phyloP scores from a whole-genome alignment of 2,797 vertebrate genomes.

The Poeciliopsis infans region DNA sequence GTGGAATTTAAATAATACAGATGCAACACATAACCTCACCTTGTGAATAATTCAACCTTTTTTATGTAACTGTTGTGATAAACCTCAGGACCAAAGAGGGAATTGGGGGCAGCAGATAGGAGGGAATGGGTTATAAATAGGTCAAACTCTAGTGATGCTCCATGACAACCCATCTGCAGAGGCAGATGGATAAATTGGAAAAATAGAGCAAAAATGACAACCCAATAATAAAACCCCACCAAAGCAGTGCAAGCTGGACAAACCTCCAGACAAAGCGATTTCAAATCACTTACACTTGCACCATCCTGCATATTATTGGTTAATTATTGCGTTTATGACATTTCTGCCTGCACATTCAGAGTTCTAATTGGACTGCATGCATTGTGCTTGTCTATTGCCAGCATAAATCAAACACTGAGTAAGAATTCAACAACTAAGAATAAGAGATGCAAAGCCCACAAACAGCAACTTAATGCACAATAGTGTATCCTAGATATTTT shows the following conservation, averaged over 20 bases:
- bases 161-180: slow-evolving; percentile 76
- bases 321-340: slow-evolving; percentile 20
- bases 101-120: slow-evolving; percentile 67
- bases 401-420: slow-evolving; percentile 19
- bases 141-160: slow-evolving; percentile 73
- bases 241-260: slow-evolving; percentile 18
- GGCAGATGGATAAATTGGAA: slow-evolving; percentile 75
- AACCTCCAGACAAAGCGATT: slow-evolving; percentile 1
- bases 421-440: slow-evolving; percentile 26
- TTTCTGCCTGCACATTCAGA: slow-evolving; percentile 3
- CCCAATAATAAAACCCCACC: slow-evolving; percentile 48
- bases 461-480: slow-evolving; percentile 62
- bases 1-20: slow-evolving; percentile 45
- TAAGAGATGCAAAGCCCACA: slow-evolving; percentile 32
- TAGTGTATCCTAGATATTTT: slow-evolving; percentile 28
- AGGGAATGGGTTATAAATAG: slow-evolving; percentile 78
- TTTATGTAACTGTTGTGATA: slow-evolving; percentile 60
- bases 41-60: slow-evolving; percentile 56
- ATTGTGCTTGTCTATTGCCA: slow-evolving; percentile 12
- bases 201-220: slow-evolving; percentile 72
- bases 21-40: slow-evolving; percentile 27
- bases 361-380: background rate
- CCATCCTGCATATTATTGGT: background rate
- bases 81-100: slow-evolving; percentile 55
- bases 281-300: background rate